Evolutionary conservation across 2,888 invertebrate species (phyloP).

Genomic region (Platerodrilus igneus): DNA sequence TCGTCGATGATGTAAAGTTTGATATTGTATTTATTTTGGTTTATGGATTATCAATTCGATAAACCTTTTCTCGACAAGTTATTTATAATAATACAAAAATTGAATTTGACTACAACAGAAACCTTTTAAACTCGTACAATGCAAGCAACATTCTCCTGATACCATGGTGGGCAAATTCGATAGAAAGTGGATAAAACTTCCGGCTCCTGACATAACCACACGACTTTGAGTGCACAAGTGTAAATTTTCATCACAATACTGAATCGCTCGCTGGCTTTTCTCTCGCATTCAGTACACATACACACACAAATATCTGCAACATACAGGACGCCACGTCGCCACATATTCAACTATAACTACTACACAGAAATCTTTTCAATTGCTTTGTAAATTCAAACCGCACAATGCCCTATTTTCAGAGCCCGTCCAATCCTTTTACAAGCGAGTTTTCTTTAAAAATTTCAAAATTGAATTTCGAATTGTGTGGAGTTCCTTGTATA

Average conservation of each 20-base stretch:
- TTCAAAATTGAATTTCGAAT: too few relatives aligned
- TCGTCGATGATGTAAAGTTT: too few relatives aligned
- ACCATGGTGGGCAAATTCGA: constrained; percentile 34
- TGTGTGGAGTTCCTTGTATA: too few relatives aligned
- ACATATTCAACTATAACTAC: too few relatives aligned
- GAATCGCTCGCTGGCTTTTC: constrained; percentile 47
- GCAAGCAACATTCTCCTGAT: constrained; percentile 9
- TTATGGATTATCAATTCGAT: too few relatives aligned
- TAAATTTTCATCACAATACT: constrained; percentile 50
- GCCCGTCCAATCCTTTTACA: too few relatives aligned
- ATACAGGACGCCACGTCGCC: constrained; percentile 42
- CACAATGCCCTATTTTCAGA: constrained; percentile 48
- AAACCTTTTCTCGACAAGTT: too few relatives aligned
- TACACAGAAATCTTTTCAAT: constrained; percentile 50
- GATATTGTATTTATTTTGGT: too few relatives aligned
- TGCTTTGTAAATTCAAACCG: constrained; percentile 50
- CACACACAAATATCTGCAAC: constrained; percentile 48
- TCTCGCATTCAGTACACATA: constrained; percentile 46
- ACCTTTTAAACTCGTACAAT: constrained; percentile 8
- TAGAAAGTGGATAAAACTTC: constrained; percentile 43
- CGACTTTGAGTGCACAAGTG: constrained; percentile 50
- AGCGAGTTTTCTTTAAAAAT: too few relatives aligned
- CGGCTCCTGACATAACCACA: constrained; percentile 42
- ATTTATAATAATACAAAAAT: too few relatives aligned
- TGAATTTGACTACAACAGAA: too few relatives aligned